Base-by-base conservation (phyloP, 2,888 invertebrate species). In the Pherbina coryleti region DNA sequence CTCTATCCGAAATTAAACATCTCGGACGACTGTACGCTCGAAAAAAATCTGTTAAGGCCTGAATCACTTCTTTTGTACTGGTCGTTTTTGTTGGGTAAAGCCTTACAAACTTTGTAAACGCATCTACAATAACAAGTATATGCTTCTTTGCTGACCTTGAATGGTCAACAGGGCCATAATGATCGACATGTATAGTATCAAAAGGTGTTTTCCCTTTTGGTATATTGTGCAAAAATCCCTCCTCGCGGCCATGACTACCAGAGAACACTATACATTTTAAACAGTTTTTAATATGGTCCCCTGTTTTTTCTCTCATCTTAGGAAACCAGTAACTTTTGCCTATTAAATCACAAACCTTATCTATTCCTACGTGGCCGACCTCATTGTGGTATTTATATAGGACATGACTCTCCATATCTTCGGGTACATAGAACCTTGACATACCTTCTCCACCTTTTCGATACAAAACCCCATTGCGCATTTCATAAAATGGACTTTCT, bases 131-230 rank as follows among this genome's bases (percentile, higher is more conserved):
- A 9, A 77, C 64, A 14, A 72, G 34, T 2, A 64, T 34, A 66
- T 53, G 31, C 19, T 78, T 79, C 11, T 28, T 1, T 1, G 14
- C 0, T 60, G 57, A 60, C 31, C 14, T 2, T 51, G 71, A 53
- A 44, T 77, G 69, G 66, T 78, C 80, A 55, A 76, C 53, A 3
- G 79, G 64, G 3, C 78, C 70, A 44, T 28, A 76, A 37, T 67
- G 69, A 49, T 76, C 78, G n/a, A 73, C 73, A 28, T 78, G 77
- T 5, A 77, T 44, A n/a, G 75, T 60, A 22, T 73, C 77, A 64
- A 80, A 79, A 1, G 75, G 77, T 8, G 19, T n/a, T 11, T 53
- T 75, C 3, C 60, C 9, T 37, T 80, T 77, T 5, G 77, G 78
- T 57, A 75, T 71, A 31, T 51, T 72, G 17, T 79, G 53, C 19